A percentile compares a stretch with the other conserved stretches of the same genome.
Conservation (phyloP, 2,797 vertebrate genomes). For the Clarias fuscus region DNA sequence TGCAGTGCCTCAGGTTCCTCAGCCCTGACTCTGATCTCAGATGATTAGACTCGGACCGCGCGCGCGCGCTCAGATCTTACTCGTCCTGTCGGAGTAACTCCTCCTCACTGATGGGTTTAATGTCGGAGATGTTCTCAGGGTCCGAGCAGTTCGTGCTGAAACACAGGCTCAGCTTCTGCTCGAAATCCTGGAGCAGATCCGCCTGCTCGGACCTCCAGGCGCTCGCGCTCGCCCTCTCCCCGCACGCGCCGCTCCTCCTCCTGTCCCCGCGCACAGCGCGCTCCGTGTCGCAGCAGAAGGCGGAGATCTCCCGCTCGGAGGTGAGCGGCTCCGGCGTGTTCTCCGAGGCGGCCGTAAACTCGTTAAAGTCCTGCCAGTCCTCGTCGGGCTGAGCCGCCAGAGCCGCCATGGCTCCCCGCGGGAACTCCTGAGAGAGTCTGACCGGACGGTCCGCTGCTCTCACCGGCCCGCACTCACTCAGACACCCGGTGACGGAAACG, state of each 20-base stretch:
- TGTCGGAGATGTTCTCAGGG: constrained; percentile 80
- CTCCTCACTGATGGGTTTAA: constrained; percentile 86
- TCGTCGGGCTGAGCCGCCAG: constrained; percentile 88
- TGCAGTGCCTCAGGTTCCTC: no score
- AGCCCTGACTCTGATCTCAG: not conserved
- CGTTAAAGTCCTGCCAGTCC: constrained; percentile 97
- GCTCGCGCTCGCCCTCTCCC: constrained; percentile 60
- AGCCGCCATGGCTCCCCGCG: constrained; percentile 80
- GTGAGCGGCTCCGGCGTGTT: constrained; percentile 64
- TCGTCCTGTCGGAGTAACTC: constrained; percentile 88
- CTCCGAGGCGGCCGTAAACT: constrained; percentile 79
- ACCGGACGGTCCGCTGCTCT: not conserved
- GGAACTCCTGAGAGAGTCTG: not conserved
- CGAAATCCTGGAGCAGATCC: constrained; percentile 80
- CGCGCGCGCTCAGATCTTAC: constrained; percentile 71
- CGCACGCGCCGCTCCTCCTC: constrained; percentile 71
- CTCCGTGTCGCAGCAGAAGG: constrained; percentile 65
- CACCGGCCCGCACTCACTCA: not conserved
- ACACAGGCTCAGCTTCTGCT: constrained; percentile 90
- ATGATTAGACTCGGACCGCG: not conserved
- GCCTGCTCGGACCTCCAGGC: constrained; percentile 67
- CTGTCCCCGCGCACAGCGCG: constrained; percentile 75
- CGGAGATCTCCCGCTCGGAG: constrained; percentile 15
- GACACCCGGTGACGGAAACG: not conserved
- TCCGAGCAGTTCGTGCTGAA: constrained; percentile 82